Evolutionary conservation across 2,888 invertebrate genomes (phyloP), one percentile per base, ranked within the genome.

Genomic region (Octodonta nipae): DNA sequence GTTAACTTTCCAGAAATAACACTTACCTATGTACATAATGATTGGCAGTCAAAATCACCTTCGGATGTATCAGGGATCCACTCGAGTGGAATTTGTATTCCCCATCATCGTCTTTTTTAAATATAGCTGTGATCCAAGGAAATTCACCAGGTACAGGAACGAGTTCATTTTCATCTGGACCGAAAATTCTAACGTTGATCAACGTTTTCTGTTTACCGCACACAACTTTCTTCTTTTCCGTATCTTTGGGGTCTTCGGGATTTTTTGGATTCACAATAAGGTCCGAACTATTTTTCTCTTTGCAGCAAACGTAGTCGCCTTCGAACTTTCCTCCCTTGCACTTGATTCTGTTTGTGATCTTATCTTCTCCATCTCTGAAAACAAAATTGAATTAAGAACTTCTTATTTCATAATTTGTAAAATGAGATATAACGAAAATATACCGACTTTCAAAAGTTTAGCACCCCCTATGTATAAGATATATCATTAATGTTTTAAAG

Each of bases 101-200:
- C 1, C 20, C 34, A n/a, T 17, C 15, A 7, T 20, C 5, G 0
- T 28, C 28, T 11, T 33, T 29, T 20, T 41, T 45, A 12, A 35
- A 49, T 22, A 51, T 45, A 6, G 44, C 42, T 6, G 43, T 40
- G 5, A 49, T 37, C 51, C 51, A 51, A 1, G 51, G 49, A 32
- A 49, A 42, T 33, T 51, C 51, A 8, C 49, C 49, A 15, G 35
- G 24, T 1, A 45, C 24, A 2, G 46, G 38, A 6, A 32, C 29
- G 5, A 36, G 8, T 15, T 41, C 43, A 15, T 41, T 38, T 12
- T 45, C 42, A n/a, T 32, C 40, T n/a, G n/a, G n/a, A 2, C 33
- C 22, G 7, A 43, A 37, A 28, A 47, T 33, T 26, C 49, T 42
- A 2, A 42, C 36, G 20, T 45, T 39, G 14, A 45, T 42, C 13